Evolutionary conservation across 2,113 vertebrate genomes (phyloP).

Genomic region (Pipa parva): DNA sequence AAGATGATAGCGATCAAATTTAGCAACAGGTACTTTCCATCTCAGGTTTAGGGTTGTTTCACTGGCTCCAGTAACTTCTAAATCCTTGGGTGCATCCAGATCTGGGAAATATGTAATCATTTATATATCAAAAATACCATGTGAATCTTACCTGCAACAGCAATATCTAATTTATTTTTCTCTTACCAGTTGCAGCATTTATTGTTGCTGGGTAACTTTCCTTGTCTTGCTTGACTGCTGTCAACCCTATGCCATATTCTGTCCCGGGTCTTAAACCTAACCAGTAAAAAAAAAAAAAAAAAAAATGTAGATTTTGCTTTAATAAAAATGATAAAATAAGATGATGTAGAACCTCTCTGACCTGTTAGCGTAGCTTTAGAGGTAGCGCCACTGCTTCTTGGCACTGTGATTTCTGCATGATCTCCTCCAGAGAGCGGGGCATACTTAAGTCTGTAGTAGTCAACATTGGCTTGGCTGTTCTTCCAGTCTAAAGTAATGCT

Average conservation of each 20-base stretch:
- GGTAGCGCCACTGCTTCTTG: slow-evolving; percentile 67
- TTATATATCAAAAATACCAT: too few relatives aligned
- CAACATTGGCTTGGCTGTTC: slow-evolving; percentile 76
- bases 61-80: slow-evolving; percentile 68
- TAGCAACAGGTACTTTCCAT: slow-evolving; percentile 81
- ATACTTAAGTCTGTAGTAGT: slow-evolving; percentile 87
- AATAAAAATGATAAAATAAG: neutral
- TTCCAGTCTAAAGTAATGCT: slow-evolving; percentile 92
- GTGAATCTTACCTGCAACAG: too few relatives aligned
- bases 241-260: slow-evolving; percentile 94
- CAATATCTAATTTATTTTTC: neutral
- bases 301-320: slow-evolving; percentile 3
- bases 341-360: slow-evolving; percentile 46
- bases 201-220: slow-evolving; percentile 89
- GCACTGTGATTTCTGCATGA: slow-evolving; percentile 80
- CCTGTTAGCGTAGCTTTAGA: slow-evolving; percentile 83
- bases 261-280: slow-evolving; percentile 86
- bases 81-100: slow-evolving; percentile 81
- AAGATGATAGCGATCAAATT: slow-evolving; percentile 81
- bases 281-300: neutral
- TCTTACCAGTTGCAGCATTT: slow-evolving; percentile 89
- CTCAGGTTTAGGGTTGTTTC: slow-evolving; percentile 75
- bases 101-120: slow-evolving; percentile 65
- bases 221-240: slow-evolving; percentile 81
- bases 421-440: slow-evolving; percentile 89